Base-by-base conservation (phyloP, 2,797 vertebrate species). In the Enteromius paludinosus region DNA sequence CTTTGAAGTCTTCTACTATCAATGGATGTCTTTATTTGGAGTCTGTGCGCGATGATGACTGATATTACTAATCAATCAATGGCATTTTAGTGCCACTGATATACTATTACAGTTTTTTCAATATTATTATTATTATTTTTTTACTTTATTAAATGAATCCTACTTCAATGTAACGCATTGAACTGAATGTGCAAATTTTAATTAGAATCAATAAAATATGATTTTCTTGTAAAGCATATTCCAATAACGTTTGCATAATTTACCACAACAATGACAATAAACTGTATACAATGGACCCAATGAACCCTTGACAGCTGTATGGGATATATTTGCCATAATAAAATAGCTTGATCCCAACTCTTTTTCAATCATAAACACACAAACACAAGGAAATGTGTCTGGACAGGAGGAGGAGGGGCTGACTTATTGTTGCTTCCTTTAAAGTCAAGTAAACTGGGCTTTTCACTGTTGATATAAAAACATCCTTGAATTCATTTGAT, bases 271-370 rank as follows among this genome's bases (percentile, higher is more conserved):
- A 49, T 6, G 2, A 18, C 0, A 49, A 47, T 4, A 18, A 23
- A 56, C 1, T 4, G 20, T 4, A 10, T 25, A 59, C 56, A 25
- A 25, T 61, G 12, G 5, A n/a, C 41, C 14, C 23, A 70, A 56
- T 75, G 83, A 73, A 61, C 35, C 83, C 70, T 66, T 35, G n/a
- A 84, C 81, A 89, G 69, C 79, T 84, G 54, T 79, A 74, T 90
- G 84, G 77, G 89, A 90, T 83, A 88, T 35, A 84, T 90, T 88
- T 86, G 73, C 59, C 61, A 88, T 76, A 87, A 85, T 88, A 73
- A 86, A 90, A 90, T 90, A 85, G 81, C 80, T 86, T 85, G 69
- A 89, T 87, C 82, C 65, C 25, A 83, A 82, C 86, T 75, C 25
- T 85, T 69, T 87, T 49, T 87, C 79, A 65, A 47, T 87, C 79